Evolutionary conservation across 1,140 invertebrate genomes (phyloP), one percentile per base, ranked within the genome.

Genomic region (Pseudomyrmex concolor): DNA sequence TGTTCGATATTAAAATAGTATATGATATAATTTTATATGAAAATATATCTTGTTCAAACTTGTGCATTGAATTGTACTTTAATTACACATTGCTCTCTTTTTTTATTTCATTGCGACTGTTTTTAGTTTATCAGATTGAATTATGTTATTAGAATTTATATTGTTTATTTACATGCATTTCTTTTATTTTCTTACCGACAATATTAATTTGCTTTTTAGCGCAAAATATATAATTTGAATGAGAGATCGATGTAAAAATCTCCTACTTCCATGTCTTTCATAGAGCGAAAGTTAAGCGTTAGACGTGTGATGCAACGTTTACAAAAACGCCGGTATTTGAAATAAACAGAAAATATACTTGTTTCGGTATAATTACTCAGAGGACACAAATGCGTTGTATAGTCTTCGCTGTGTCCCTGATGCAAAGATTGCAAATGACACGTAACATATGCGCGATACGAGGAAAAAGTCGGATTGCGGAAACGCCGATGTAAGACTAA

Each of bases 181-280:
- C 19, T 70, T 48, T 57, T 15, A 54, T 2, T 48, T n/a, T 1
- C 15, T 12, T 12, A 2, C 22, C n/a, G 15, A 45, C 48, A 17
- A 66, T 19, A 17, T 43, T 8, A 15, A 45, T 8, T 34, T 25
- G 73, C 60, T 55, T n/a, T 57, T 19, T 22, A 9, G 13, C 22
- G 50, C 15, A n/a, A 43, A 19, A 57, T 48, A 15, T 2, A 48
- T 70, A 15, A 59, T 17, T 17, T 77, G 45, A 68, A 17, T 48
- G 64, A 48, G 9, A 68, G 57, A 60, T 48, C 12, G 51, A 48
- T 34, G 34, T 19, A n/a, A 17, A 34, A 71, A 80, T 80, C 76
- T 80, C 76, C 76, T 80, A 80, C 76, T 80, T 80, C 76, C 76
- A 80, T 80, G 76, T 80, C 76, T 80, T 80, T 80, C 76, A 80